Conservation (phyloP, 2,113 vertebrate species). For the Echinops telfairi region DNA sequence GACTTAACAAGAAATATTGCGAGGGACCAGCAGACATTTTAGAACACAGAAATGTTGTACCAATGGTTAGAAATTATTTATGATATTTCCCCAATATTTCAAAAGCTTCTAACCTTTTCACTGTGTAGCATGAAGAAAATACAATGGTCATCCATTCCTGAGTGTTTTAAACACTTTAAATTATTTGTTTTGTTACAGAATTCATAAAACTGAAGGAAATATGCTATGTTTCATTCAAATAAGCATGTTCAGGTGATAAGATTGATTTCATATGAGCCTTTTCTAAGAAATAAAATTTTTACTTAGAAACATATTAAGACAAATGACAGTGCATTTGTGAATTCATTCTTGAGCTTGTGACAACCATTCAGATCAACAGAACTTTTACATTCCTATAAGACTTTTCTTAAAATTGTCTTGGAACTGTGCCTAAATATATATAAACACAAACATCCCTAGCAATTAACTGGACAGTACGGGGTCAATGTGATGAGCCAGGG, state of each 20-base stretch:
- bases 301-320: background rate
- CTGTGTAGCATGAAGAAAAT: background rate
- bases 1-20: background rate
- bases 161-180: conserved; percentile 11
- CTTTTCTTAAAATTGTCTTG: conserved; percentile 33
- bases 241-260: background rate
- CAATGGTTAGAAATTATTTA: background rate
- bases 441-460: conserved; percentile 41
- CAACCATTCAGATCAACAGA: conserved; percentile 28
- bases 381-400: conserved; percentile 16
- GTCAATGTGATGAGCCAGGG: conserved; percentile 29
- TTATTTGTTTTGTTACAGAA: conserved; percentile 9
- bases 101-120: background rate
- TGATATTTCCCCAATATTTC: conserved; percentile 10
- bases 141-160: background rate
- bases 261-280: background rate
- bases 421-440: conserved; percentile 27
- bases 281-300: conserved; percentile 42
- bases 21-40: background rate
- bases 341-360: background rate
- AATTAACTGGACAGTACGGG: conserved; percentile 54
- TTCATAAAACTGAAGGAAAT: conserved; percentile 40
- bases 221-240: background rate
- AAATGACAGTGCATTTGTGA: background rate
- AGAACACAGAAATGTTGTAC: background rate